A percentile compares a stretch with the other conserved stretches of the same genome.
These are phyloP conservation scores for Agonopterix alstromeriana DNA, from an alignment of 2,888 invertebrate species.

Conservation along the genomic window DNA sequence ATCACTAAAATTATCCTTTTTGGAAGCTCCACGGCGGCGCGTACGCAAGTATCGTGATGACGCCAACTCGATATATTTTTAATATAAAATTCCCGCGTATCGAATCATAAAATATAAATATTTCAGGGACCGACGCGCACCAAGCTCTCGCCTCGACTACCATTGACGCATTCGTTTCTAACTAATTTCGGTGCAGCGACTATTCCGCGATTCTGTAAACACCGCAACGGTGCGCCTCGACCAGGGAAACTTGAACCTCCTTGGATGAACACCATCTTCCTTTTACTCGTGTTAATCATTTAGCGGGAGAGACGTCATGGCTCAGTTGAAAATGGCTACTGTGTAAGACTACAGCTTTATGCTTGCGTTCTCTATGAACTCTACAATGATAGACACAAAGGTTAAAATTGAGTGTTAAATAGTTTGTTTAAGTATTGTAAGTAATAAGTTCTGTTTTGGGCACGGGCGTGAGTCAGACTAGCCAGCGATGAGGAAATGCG, in stretches of 20 bases:
- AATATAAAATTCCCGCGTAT: slow-evolving; percentile 55
- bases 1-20: slow-evolving; percentile 3
- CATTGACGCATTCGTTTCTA: slow-evolving; percentile 73
- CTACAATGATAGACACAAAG: slow-evolving; percentile 16
- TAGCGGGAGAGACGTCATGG: slow-evolving; percentile 29
- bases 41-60: slow-evolving; percentile 40
- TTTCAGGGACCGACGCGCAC: slow-evolving; percentile 57
- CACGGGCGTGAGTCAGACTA: slow-evolving; percentile 57
- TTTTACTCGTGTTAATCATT: slow-evolving; percentile 5
- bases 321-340: slow-evolving; percentile 35
- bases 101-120: slow-evolving; percentile 70
- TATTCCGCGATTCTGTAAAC: slow-evolving; percentile 75
- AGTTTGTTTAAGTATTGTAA: slow-evolving; percentile 31
- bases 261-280: not conserved
- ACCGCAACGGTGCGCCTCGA: slow-evolving; percentile 42
- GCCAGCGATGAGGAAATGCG: slow-evolving; percentile 69
- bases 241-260: slow-evolving; percentile 35
- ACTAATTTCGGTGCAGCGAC: slow-evolving; percentile 74
- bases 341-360: slow-evolving; percentile 31
- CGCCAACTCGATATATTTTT: slow-evolving; percentile 54
- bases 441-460: slow-evolving; percentile 73
- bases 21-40: slow-evolving; percentile 5
- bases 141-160: slow-evolving; percentile 39
- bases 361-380: slow-evolving; percentile 11
- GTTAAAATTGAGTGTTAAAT: slow-evolving; percentile 18